phyloP scores from a whole-genome alignment of 2,888 invertebrate genomes.

The Sarcophaga rosellei region DNA sequence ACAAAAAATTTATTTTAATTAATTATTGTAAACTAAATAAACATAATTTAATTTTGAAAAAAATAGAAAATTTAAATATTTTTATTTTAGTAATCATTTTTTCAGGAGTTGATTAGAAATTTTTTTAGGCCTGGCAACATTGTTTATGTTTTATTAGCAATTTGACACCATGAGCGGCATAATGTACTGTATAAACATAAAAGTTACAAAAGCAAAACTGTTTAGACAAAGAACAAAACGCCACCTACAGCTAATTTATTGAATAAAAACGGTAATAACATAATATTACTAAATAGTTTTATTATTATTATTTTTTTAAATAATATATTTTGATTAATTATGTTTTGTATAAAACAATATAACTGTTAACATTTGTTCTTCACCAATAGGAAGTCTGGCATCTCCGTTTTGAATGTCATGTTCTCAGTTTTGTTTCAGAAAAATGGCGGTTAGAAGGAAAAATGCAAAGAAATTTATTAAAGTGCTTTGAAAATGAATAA shows the following conservation, averaged over 20 bases:
- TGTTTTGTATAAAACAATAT: too few species aligned
- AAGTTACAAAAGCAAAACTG: neutral
- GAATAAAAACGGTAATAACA: neutral
- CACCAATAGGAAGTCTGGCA: neutral
- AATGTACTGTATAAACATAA: conserved; percentile 51
- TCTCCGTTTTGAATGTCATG: neutral
- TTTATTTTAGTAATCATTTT: too few species aligned
- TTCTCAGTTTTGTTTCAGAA: neutral
- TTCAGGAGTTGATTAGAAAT: too few species aligned
- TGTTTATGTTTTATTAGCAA: conserved; percentile 34
- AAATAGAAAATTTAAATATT: too few species aligned
- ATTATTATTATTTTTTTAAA: neutral
- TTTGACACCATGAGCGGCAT: conserved; percentile 63
- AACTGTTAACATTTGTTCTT: neutral
- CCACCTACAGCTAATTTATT: neutral
- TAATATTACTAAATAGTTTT: neutral
- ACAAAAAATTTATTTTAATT: too few species aligned
- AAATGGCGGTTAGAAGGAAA: neutral
- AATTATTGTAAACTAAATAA: too few species aligned
- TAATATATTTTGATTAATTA: too few species aligned
- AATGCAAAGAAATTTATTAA: too few species aligned
- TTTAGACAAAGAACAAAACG: neutral
- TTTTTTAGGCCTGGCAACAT: too few species aligned
- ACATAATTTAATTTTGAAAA: too few species aligned
- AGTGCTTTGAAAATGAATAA: too few species aligned